Conservation (phyloP, 2,888 invertebrate genomes). For the Ichneumon xanthorius region DNA sequence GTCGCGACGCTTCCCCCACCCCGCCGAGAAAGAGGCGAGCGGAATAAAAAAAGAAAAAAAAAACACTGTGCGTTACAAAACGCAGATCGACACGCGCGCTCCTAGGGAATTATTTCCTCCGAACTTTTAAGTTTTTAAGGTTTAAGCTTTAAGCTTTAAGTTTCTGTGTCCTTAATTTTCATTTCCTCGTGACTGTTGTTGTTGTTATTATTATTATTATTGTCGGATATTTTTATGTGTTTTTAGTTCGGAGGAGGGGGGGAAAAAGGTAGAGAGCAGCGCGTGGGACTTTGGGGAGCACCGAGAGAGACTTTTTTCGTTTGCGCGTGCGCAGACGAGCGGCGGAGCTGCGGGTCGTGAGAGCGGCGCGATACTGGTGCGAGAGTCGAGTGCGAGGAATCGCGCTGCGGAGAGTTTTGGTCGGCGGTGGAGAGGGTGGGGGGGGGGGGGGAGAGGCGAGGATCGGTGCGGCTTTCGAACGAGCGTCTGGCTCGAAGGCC, state of each 20-base stretch:
- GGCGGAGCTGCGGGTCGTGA: background rate
- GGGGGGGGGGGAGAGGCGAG: conserved; percentile 15
- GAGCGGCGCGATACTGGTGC: conserved; percentile 58
- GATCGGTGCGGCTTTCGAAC: conserved; percentile 54
- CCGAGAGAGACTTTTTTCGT: too few species aligned
- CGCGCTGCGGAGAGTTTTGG: conserved; percentile 52
- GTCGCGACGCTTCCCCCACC: conserved; percentile 44
- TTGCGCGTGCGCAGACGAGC: too few species aligned
- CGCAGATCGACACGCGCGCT: conserved; percentile 31
- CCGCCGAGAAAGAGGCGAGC: conserved; percentile 19
- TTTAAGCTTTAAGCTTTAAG: background rate
- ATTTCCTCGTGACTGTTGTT: too few species aligned
- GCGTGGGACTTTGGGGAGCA: too few species aligned
- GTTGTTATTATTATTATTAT: background rate
- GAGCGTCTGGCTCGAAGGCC: conserved; percentile 19
- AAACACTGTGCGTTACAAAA: conserved; percentile 63
- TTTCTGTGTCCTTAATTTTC: background rate
- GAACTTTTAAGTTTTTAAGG: background rate
- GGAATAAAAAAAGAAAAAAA: conserved; percentile 56
- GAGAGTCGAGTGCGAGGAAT: conserved; percentile 4
- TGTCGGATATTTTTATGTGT: too few species aligned
- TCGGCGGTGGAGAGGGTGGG: background rate
- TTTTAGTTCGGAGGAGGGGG: too few species aligned
- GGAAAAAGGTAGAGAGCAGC: too few species aligned
- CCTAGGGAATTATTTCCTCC: conserved; percentile 15